phyloP scores from a whole-genome alignment of 2,888 invertebrate species.

The Hydrotaea diabolus region DNA sequence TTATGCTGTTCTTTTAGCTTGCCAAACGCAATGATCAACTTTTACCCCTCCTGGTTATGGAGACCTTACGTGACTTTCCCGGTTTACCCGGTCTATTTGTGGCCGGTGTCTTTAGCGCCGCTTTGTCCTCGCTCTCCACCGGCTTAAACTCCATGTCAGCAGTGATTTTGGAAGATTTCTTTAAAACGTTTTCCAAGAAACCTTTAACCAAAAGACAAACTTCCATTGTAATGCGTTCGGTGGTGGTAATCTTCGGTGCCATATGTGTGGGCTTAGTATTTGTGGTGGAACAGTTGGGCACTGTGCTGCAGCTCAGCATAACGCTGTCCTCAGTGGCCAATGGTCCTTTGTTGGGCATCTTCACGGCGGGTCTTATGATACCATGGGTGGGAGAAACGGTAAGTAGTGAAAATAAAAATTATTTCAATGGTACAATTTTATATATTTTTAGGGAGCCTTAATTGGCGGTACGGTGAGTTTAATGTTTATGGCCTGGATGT shows the following conservation, averaged over 20 bases:
- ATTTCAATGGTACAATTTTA: background rate
- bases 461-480: conserved; percentile 82
- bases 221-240: conserved; percentile 84
- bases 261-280: conserved; percentile 85
- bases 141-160: conserved; percentile 90
- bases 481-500: conserved; percentile 82
- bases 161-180: conserved; percentile 87
- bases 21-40: conserved; percentile 89
- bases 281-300: conserved; percentile 85
- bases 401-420: too few relatives aligned
- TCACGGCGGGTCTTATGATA: conserved; percentile 85
- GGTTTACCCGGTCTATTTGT: conserved; percentile 94
- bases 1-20: conserved; percentile 81
- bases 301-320: conserved; percentile 86
- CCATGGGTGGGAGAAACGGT: conserved; percentile 85
- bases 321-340: conserved; percentile 85
- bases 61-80: conserved; percentile 88
- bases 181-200: conserved; percentile 82
- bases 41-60: conserved; percentile 91
- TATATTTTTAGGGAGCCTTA: conserved; percentile 81
- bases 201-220: conserved; percentile 83
- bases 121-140: conserved; percentile 90
- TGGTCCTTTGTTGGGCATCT: conserved; percentile 86
- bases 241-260: conserved; percentile 85
- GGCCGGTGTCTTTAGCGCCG: conserved; percentile 94